Evolutionary conservation across 1,140 invertebrate genomes (phyloP), one percentile per base, ranked within the genome.

Genomic region (Caenorhabditis latens): DNA sequence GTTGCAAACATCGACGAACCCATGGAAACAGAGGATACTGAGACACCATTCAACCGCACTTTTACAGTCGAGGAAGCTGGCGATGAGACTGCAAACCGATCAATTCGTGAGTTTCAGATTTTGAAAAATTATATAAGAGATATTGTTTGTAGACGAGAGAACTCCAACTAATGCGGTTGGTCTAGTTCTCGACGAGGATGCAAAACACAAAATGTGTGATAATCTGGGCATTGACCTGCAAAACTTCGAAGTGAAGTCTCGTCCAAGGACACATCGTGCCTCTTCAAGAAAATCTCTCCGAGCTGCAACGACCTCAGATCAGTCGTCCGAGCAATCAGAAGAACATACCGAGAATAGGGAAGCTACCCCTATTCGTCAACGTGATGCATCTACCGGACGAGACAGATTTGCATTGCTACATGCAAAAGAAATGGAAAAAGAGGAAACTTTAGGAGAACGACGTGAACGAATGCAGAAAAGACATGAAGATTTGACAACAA

Each of bases 351-450:
- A 53, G 13, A 24, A 50, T n/a, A 13, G 71, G 2, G 46, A n/a
- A 24, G n/a, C n/a, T 24, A 79, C 71, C 3, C 71, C 71, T 6
- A 46, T 79, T 7, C 43, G 46, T 24, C 43, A 79, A 21, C 46
- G 71, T 24, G 46, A n/a, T 1, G 46, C 46, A 24, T 21, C 46
- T 3, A 8, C 14, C 1, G 9, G 43, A 8, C n/a, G 46, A 79
- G 71, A 79, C 21, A n/a, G 71, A 50, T 79, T 79, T 14, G 71
- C 71, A 9, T 24, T 79, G 43, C 50, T 79, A 24, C 71, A 79
- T 24, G 71, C 71, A 6, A 79, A 14, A 50, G 71, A 79, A 53
- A 79, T 79, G 46, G 71, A 79, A 79, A 79, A 79, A 50, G 71
- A 79, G 50, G 71, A 79, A 53, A 79, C 71, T 5, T 24, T 79